A percentile compares a stretch with the other conserved stretches of the same genome.
Evolutionary conservation across 2,888 invertebrate species (phyloP).

Genomic region (Lapara coniferarum): DNA sequence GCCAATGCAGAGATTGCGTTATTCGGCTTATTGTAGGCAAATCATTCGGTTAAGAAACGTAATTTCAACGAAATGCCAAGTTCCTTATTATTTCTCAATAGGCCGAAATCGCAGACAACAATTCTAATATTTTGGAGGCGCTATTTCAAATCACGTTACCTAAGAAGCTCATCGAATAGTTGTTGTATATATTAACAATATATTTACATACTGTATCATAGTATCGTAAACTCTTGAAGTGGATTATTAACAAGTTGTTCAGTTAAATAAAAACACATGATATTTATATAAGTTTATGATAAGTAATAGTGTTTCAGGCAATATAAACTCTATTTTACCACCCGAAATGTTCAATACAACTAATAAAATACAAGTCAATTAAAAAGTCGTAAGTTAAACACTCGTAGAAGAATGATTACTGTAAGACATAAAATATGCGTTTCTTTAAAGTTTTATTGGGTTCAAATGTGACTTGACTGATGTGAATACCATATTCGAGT

Average conservation of each 20-base stretch:
- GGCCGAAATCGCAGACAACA: not conserved
- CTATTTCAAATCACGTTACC: no score
- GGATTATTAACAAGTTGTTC: no score
- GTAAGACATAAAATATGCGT: constrained; percentile 11
- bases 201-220: no score
- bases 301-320: no score
- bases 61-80: constrained; percentile 12
- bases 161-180: no score
- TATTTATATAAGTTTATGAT: no score
- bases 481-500: constrained; percentile 14
- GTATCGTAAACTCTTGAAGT: no score
- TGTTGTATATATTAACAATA: no score
- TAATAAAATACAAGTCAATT: constrained; percentile 1
- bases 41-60: constrained; percentile 4
- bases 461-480: constrained; percentile 20
- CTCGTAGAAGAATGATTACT: not conserved
- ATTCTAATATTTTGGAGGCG: no score
- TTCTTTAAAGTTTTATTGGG: constrained; percentile 20
- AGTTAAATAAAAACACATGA: no score
- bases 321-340: not conserved
- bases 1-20: not conserved
- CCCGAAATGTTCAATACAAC: not conserved
- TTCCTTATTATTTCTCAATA: not conserved
- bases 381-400: constrained; percentile 1
- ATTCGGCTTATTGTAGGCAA: constrained; percentile 14